A percentile compares a stretch with the other conserved stretches of the same genome.
These are phyloP conservation scores for Chelon labrosus DNA, from an alignment of 2,797 vertebrate genomes.

Conservation along the genomic window DNA sequence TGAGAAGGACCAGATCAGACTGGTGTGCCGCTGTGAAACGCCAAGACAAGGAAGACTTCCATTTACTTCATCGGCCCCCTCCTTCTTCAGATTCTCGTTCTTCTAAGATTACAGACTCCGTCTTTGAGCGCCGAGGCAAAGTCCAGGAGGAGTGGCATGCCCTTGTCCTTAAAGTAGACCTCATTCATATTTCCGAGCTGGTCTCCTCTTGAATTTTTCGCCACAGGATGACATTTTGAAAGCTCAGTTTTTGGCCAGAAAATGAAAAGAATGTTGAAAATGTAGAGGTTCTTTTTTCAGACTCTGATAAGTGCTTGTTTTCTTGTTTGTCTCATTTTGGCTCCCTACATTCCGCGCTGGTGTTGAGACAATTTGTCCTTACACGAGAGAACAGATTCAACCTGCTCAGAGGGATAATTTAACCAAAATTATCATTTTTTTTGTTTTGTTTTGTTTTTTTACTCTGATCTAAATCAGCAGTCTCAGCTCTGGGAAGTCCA, in stretches of 20 bases:
- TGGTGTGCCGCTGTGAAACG: slow-evolving; percentile 48
- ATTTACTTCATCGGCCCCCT: slow-evolving; percentile 17
- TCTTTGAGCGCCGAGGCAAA: slow-evolving; percentile 32
- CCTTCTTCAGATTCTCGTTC: slow-evolving; percentile 21
- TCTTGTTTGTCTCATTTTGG: slow-evolving; percentile 71
- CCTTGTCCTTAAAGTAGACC: slow-evolving; percentile 59
- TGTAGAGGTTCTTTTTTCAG: slow-evolving; percentile 72
- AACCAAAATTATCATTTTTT: not conserved
- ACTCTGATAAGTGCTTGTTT: slow-evolving; percentile 80
- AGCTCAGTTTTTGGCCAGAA: slow-evolving; percentile 76
- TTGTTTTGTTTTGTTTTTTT: too few relatives aligned
- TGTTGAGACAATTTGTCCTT: slow-evolving; percentile 53
- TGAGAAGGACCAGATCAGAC: slow-evolving; percentile 74
- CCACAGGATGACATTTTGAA: slow-evolving; percentile 75
- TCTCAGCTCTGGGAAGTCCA: not conserved
- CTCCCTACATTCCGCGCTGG: slow-evolving; percentile 65
- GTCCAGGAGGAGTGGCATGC: slow-evolving; percentile 39
- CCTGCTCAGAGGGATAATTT: not conserved
- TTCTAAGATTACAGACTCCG: slow-evolving; percentile 73
- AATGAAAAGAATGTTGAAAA: slow-evolving; percentile 82
- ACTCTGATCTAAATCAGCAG: too few relatives aligned
- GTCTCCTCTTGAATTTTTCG: slow-evolving; percentile 67
- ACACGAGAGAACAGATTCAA: slow-evolving; percentile 23
- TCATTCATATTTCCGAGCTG: slow-evolving; percentile 59
- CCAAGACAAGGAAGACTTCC: slow-evolving; percentile 45